Evolutionary conservation across 2,797 vertebrate species (phyloP).

Genomic region (Phyllotis vaccarum): DNA sequence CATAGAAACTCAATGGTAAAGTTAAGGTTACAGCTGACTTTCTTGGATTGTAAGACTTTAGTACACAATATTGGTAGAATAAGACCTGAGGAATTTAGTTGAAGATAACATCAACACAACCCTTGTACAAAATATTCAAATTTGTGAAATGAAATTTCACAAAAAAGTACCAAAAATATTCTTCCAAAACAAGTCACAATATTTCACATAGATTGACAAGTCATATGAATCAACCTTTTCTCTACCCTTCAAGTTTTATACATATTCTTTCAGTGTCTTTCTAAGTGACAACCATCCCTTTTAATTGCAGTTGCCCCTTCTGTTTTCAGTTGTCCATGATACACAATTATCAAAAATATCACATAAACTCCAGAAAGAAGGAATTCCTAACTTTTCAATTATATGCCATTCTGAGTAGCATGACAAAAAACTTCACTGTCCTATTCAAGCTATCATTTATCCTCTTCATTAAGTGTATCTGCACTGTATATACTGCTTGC

Average conservation of each 20-base stretch:
- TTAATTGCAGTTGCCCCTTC: not conserved
- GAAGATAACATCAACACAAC: conserved; percentile 73
- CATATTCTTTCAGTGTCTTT: conserved; percentile 59
- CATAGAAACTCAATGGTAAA: conserved; percentile 42
- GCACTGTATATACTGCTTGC: not conserved
- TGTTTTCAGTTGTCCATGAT: not conserved
- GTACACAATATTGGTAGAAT: conserved; percentile 37
- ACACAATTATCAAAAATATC: not conserved
- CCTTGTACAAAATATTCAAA: conserved; percentile 69
- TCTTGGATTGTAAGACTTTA: conserved; percentile 41
- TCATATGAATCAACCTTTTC: conserved; percentile 60
- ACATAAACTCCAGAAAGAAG: not conserved
- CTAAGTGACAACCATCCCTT: conserved; percentile 47
- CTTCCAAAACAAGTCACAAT: conserved; percentile 48
- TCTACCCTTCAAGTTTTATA: conserved; percentile 59
- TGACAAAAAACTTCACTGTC: not conserved
- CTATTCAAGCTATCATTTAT: not conserved
- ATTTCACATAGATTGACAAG: conserved; percentile 49
- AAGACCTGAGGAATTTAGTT: conserved; percentile 71
- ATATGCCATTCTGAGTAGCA: not conserved
- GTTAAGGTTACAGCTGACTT: conserved; percentile 41
- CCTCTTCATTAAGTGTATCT: not conserved
- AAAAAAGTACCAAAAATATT: conserved; percentile 72
- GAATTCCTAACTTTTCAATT: not conserved
- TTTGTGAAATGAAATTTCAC: conserved; percentile 34